phyloP scores from a whole-genome alignment of 2,888 invertebrate species.

The Phyto melanocephala region DNA sequence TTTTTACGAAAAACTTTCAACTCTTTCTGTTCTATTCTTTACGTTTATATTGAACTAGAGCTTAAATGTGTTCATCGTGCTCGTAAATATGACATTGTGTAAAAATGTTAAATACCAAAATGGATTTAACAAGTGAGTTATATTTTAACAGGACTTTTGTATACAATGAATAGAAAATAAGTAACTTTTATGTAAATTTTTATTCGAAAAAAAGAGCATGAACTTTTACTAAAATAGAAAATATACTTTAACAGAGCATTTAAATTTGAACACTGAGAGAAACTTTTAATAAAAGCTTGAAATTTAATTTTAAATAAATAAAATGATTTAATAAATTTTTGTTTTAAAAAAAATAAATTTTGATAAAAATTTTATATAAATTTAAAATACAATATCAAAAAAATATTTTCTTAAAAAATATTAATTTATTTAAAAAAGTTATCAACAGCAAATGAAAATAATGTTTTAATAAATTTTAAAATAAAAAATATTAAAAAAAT shows the following conservation, averaged over 20 bases:
- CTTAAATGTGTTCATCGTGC: conserved; percentile 2
- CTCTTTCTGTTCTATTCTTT: background rate
- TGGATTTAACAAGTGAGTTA: conserved; percentile 52
- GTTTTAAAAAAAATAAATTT: no score
- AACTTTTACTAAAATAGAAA: background rate
- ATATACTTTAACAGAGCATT: no score
- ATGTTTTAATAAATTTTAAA: no score
- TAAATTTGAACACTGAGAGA: background rate
- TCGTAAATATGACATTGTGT: conserved; percentile 44
- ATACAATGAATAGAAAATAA: conserved; percentile 43
- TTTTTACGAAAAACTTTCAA: conserved; percentile 15
- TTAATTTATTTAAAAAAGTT: no score
- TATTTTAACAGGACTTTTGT: conserved; percentile 24
- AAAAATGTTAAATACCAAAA: conserved; percentile 35
- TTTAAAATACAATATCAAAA: no score
- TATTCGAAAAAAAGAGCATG: background rate
- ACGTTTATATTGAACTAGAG: conserved; percentile 28
- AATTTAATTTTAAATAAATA: no score
- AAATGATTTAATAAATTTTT: no score
- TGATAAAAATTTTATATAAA: no score
- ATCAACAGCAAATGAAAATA: no score
- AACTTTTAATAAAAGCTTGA: no score
- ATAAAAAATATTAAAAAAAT: no score
- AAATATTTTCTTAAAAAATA: no score
- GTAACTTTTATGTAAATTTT: conserved; percentile 37